These are phyloP conservation scores for Aporophyla lueneburgensis DNA, from an alignment of 2,888 invertebrate genomes.

Conservation along the genomic window DNA sequence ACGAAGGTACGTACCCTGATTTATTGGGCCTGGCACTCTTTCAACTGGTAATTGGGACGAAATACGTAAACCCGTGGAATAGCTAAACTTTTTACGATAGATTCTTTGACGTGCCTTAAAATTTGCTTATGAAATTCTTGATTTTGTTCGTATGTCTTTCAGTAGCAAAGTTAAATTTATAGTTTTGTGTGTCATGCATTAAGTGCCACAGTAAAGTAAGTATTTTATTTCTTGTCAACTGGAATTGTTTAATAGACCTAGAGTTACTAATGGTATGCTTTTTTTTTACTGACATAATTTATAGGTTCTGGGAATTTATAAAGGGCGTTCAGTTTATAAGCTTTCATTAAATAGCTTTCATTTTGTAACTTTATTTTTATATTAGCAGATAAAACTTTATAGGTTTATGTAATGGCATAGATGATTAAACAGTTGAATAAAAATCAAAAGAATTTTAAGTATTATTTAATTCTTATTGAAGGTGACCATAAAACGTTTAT, in stretches of 20 bases:
- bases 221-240: slow-evolving; percentile 45
- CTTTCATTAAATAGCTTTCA: background rate
- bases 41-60: slow-evolving; percentile 85
- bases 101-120: slow-evolving; percentile 67
- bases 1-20: slow-evolving; percentile 79
- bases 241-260: slow-evolving; percentile 27
- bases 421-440: background rate
- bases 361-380: background rate
- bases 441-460: background rate
- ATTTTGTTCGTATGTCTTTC: slow-evolving; percentile 52
- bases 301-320: slow-evolving; percentile 3
- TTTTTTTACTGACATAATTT: slow-evolving; percentile 29
- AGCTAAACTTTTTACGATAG: slow-evolving; percentile 75
- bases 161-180: slow-evolving; percentile 38
- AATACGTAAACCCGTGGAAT: slow-evolving; percentile 79
- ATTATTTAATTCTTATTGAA: background rate
- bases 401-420: background rate
- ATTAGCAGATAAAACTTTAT: background rate
- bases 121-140: slow-evolving; percentile 54
- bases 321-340: background rate
- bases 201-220: slow-evolving; percentile 19
- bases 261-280: slow-evolving; percentile 21
- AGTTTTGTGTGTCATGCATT: slow-evolving; percentile 31
- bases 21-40: slow-evolving; percentile 85
- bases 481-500: slow-evolving; percentile 5